Base-by-base conservation (phyloP, 1,140 invertebrate genomes). In the Sarcophaga bullata region DNA sequence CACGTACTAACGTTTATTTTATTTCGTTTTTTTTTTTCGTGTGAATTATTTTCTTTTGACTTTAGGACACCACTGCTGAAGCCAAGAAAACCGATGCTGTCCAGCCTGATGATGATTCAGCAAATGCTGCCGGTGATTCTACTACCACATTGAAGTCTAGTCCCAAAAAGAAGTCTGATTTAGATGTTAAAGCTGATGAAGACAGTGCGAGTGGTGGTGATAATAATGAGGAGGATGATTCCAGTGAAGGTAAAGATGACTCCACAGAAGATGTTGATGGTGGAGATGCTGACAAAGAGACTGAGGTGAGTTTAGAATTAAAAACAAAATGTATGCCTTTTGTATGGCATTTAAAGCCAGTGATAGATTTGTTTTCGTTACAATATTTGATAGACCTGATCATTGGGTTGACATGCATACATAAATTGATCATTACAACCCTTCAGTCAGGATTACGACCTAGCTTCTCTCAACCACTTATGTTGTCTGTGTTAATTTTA, bases 1-100 rank as follows among this genome's bases (percentile, higher is more conserved):
- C 50, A 78, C 25, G 25, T 50, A 8, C 9, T 76, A 46, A 37
- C 15, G 10, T 49, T n/a, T n/a, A 7, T 17, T 19, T 52, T 50
- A 52, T 50, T 52, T 37, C 17, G 19, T 25, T 6, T 78, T 50
- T 4, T 78, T 78, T 78, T 76, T 10, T n/a, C 48, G 11, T 50
- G 49, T 19, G 7, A 46, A 73, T 46, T 37, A 46, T 4, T 68
- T 68, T 68, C 17, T 19, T 58, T 8, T 68, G 17, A 25, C 8
- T 81, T 15, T 80, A 85, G 83, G 83, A 84, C 75, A 82, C 87
- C 81, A 86, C 88, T 85, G 91, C 90, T 80, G 88, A 91, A 68
- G 91, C 91, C 81, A 95, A 92, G 91, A 95, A 93, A 90, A 94
- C 92, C 83, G 93, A 94, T 90, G 92, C 91, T 83, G 81, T 87